Evolutionary conservation across 2,797 vertebrate species (phyloP).

Genomic region (Halcyon leucocephala): DNA sequence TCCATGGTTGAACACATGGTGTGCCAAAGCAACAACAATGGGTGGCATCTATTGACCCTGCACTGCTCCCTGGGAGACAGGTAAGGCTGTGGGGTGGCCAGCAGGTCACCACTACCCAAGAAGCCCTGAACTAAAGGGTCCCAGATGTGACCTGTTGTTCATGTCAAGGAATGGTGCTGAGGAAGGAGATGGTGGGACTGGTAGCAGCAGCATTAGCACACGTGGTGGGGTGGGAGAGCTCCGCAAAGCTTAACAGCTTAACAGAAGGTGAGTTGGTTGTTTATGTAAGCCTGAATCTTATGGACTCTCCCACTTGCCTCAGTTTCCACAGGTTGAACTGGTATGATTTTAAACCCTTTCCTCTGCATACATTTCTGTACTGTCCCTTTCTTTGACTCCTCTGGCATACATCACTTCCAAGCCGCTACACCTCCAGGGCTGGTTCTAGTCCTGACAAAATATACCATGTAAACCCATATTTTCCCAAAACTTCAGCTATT

Average conservation of each 20-base stretch:
- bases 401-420: not conserved
- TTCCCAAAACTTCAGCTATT: not conserved
- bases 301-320: not conserved
- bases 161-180: accelerated
- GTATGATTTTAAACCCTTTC: not conserved
- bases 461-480: not conserved
- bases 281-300: not conserved
- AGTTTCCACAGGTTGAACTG: not conserved
- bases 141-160: not conserved
- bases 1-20: accelerated
- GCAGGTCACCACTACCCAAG: not conserved
- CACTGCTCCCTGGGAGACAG: accelerated
- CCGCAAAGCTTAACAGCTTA: not conserved
- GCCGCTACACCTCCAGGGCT: not conserved
- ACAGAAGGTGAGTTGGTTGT: not conserved
- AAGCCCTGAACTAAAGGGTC: not conserved
- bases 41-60: accelerated
- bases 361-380: not conserved
- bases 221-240: not conserved
- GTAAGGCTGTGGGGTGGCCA: not conserved
- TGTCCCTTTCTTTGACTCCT: not conserved
- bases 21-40: not conserved
- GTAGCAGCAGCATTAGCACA: not conserved
- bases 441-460: not conserved
- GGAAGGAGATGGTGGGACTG: not conserved